Evolutionary conservation across 2,888 invertebrate species (phyloP).

Genomic region (Podotricha telesiphe): DNA sequence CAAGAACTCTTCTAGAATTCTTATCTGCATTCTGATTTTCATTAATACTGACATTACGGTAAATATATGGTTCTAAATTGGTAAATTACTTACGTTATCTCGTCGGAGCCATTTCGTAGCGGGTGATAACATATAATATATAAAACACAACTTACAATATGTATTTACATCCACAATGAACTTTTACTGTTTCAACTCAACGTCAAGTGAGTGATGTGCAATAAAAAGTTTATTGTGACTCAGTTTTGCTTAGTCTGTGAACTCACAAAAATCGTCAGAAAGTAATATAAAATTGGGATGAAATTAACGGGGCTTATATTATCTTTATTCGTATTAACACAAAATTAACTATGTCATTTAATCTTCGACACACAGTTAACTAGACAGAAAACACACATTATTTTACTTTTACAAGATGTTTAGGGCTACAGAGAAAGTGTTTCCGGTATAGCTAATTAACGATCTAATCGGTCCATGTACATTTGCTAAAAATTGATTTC

Average conservation of each 20-base stretch:
- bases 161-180: slow-evolving; percentile 48
- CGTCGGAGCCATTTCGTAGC: slow-evolving; percentile 72
- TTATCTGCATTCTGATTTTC: slow-evolving; percentile 61
- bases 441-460: slow-evolving; percentile 18
- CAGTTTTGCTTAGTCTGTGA: slow-evolving; percentile 37
- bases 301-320: slow-evolving; percentile 28
- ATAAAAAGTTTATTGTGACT: slow-evolving; percentile 41
- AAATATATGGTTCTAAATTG: slow-evolving; percentile 67
- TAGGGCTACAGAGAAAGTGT: slow-evolving; percentile 32
- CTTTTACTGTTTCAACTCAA: slow-evolving; percentile 43
- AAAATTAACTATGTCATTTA: slow-evolving; percentile 29
- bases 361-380: slow-evolving; percentile 36
- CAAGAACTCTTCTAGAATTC: slow-evolving; percentile 48
- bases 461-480: neutral
- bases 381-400: slow-evolving; percentile 38
- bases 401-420: slow-evolving; percentile 29
- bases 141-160: slow-evolving; percentile 51
- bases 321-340: slow-evolving; percentile 12
- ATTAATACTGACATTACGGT: slow-evolving; percentile 54
- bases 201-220: slow-evolving; percentile 33
- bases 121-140: slow-evolving; percentile 59
- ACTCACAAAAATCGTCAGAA: slow-evolving; percentile 39
- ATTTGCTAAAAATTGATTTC: neutral
- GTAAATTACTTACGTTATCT: slow-evolving; percentile 80
- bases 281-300: slow-evolving; percentile 30